A percentile compares a stretch with the other conserved stretches of the same genome.
These are phyloP conservation scores for Polydesmus complanatus DNA, from an alignment of 2,888 invertebrate genomes.

Conservation along the genomic window DNA sequence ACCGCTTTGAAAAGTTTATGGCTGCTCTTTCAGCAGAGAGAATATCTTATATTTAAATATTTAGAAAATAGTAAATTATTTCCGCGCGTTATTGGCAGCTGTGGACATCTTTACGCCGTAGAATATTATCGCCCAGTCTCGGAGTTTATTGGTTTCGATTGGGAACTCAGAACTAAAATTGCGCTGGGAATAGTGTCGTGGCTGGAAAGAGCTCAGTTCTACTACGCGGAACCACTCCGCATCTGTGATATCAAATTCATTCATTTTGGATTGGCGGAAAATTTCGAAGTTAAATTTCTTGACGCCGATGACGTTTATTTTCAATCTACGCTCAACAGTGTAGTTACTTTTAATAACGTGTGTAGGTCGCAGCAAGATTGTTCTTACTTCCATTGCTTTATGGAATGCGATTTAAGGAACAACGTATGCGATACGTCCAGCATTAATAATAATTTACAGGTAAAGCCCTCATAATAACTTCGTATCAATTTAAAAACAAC, in stretches of 20 bases:
- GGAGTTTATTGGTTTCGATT: constrained; percentile 19
- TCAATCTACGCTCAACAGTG: constrained; percentile 37
- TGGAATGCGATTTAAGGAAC: constrained; percentile 35
- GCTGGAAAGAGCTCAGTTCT: constrained; percentile 43
- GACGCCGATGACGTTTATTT: constrained; percentile 50
- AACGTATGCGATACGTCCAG: background rate
- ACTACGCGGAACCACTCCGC: constrained; percentile 45
- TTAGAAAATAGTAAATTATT: constrained; percentile 47
- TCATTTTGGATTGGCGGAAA: constrained; percentile 45
- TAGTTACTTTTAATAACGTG: constrained; percentile 33
- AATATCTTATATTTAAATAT: constrained; percentile 46
- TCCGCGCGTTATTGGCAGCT: constrained; percentile 50
- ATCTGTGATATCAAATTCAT: constrained; percentile 53
- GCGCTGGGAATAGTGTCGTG: constrained; percentile 44
- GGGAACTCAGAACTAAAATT: constrained; percentile 22
- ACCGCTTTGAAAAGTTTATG: constrained; percentile 45
- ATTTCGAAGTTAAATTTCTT: constrained; percentile 37
- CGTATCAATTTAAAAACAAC: too few species aligned
- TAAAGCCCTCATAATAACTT: too few species aligned
- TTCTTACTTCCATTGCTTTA: constrained; percentile 50
- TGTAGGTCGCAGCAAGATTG: constrained; percentile 50
- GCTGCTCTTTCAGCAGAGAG: constrained; percentile 49
- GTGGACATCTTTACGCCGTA: constrained; percentile 52
- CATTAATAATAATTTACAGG: constrained; percentile 12
- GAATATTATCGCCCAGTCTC: constrained; percentile 46